Conservation (phyloP, 2,888 invertebrate genomes). For the Drosophila basisetae region DNA sequence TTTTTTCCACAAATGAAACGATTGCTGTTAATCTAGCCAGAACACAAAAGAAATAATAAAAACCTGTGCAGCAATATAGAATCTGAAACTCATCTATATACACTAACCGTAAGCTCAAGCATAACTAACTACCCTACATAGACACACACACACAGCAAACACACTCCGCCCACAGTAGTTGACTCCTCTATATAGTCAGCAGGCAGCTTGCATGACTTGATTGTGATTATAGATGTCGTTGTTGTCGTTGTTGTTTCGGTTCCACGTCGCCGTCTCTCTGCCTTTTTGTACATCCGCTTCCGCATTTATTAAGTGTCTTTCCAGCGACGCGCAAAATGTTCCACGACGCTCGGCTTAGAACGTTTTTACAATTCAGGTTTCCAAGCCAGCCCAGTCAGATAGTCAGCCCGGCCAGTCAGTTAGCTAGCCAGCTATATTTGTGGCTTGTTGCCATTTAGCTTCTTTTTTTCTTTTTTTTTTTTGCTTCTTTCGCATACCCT, state of each 20-base stretch:
- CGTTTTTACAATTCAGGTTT: slow-evolving; percentile 82
- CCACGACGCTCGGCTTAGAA: slow-evolving; percentile 67
- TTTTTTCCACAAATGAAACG: slow-evolving; percentile 3
- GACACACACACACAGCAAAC: background rate
- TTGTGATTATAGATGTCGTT: slow-evolving; percentile 81
- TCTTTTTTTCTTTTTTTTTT: slow-evolving; percentile 24
- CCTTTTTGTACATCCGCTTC: slow-evolving; percentile 83
- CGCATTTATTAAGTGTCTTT: slow-evolving; percentile 83
- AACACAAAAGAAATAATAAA: slow-evolving; percentile 4
- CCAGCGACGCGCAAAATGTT: slow-evolving; percentile 72
- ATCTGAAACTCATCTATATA: slow-evolving; percentile 7
- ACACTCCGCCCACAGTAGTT: slow-evolving; percentile 8
- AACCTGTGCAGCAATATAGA: slow-evolving; percentile 9
- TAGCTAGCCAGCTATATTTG: slow-evolving; percentile 21
- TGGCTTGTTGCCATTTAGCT: slow-evolving; percentile 39
- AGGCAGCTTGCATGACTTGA: slow-evolving; percentile 79
- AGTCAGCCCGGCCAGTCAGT: slow-evolving; percentile 12
- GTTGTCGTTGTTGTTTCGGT: slow-evolving; percentile 43
- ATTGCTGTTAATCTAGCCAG: slow-evolving; percentile 16
- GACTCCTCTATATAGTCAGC: slow-evolving; percentile 1
- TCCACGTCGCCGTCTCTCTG: slow-evolving; percentile 41
- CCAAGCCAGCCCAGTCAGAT: slow-evolving; percentile 25
- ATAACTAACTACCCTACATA: slow-evolving; percentile 27
- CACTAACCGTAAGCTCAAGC: slow-evolving; percentile 3
- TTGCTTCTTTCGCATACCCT: slow-evolving; percentile 28